Conservation (phyloP, 2,113 vertebrate genomes). For the Perccottus glenii region DNA sequence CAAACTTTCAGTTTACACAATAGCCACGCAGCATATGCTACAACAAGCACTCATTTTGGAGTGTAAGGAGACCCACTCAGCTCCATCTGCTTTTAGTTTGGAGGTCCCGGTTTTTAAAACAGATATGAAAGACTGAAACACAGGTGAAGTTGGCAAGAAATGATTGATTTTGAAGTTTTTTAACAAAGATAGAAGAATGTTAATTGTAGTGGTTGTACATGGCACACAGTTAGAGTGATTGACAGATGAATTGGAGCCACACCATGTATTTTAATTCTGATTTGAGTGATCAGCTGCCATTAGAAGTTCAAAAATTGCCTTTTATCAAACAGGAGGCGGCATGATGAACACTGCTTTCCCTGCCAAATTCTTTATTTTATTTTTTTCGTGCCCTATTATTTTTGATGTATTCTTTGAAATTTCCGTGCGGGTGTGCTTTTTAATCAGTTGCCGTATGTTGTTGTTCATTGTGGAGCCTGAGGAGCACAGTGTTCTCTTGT, state of each 20-base stretch:
- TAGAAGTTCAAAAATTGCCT: not conserved
- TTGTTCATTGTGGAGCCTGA: slow-evolving; percentile 28
- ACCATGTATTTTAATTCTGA: not conserved
- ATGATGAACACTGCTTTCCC: not conserved
- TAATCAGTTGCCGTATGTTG: slow-evolving; percentile 12
- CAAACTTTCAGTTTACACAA: slow-evolving; percentile 18
- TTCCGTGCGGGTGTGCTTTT: slow-evolving; percentile 7
- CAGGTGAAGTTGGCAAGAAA: slow-evolving; percentile 1
- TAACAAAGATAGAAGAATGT: not conserved
- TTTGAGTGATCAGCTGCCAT: slow-evolving; percentile 9
- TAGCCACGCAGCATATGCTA: slow-evolving; percentile 23
- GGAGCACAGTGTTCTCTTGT: slow-evolving; percentile 39
- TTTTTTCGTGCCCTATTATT: not conserved
- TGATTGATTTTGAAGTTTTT: too few species aligned
- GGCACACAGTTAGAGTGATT: not conserved
- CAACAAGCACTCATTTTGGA: slow-evolving; percentile 1
- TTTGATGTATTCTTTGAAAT: slow-evolving; percentile 22
- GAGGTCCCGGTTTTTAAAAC: not conserved
- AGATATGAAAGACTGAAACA: slow-evolving; percentile 8
- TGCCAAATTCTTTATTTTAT: not conserved
- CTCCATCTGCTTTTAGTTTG: slow-evolving; percentile 22
- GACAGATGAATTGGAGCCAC: slow-evolving; percentile 4
- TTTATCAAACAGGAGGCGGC: not conserved
- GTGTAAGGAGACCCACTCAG: not conserved
- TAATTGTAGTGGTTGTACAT: not conserved